Evolutionary conservation across 2,888 invertebrate species (phyloP).

Genomic region (Meandrusa payeni): DNA sequence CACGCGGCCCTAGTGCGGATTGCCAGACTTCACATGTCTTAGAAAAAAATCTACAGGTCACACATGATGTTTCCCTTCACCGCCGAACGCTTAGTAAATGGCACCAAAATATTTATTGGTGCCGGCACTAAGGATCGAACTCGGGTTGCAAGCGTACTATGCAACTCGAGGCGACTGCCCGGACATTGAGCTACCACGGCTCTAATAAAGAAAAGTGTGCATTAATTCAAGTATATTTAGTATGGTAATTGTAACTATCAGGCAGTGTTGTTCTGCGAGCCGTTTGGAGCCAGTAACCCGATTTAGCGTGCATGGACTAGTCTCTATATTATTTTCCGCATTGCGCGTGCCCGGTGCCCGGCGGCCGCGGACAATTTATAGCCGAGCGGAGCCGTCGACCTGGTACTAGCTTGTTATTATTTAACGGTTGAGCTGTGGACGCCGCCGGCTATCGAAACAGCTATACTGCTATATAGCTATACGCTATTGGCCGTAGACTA

Average conservation of each 20-base stretch:
- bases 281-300: constrained; percentile 3
- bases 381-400: constrained; percentile 54
- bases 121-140: too few species aligned
- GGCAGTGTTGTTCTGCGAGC: neutral
- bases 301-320: constrained; percentile 8
- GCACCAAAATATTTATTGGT: too few species aligned
- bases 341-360: constrained; percentile 78
- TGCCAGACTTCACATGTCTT: too few species aligned
- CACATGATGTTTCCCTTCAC: too few species aligned
- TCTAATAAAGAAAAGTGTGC: too few species aligned
- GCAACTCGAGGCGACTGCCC: too few species aligned
- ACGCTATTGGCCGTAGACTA: neutral
- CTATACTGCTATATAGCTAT: constrained; percentile 40
- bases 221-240: constrained; percentile 24
- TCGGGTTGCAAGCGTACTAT: too few species aligned
- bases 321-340: constrained; percentile 64
- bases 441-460: constrained; percentile 60
- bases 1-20: too few species aligned
- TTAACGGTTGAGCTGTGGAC: constrained; percentile 58
- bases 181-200: too few species aligned
- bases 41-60: too few species aligned
- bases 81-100: too few species aligned
- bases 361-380: constrained; percentile 75
- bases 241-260: constrained; percentile 43
- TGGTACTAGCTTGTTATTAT: constrained; percentile 65